A percentile compares a stretch with the other conserved stretches of the same genome.
Evolutionary conservation across 2,797 vertebrate genomes (phyloP).

Genomic region (Gobio occitaniae): DNA sequence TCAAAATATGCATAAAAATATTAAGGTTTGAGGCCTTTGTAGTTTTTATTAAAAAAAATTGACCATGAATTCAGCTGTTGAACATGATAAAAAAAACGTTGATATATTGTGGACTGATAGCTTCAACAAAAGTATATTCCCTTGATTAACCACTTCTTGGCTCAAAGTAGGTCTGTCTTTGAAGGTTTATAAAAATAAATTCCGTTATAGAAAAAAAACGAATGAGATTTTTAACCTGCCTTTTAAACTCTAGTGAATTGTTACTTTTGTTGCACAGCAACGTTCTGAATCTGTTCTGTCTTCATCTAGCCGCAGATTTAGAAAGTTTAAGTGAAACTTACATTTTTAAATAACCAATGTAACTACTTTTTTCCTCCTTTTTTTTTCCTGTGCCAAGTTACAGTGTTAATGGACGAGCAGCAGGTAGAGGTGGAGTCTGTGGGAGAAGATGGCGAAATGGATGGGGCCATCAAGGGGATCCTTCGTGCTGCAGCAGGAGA

Average conservation of each 20-base stretch:
- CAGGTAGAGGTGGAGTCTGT: constrained; percentile 56
- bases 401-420: constrained; percentile 68
- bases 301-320: not conserved
- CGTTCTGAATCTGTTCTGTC: not conserved
- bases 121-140: not conserved
- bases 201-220: not conserved
- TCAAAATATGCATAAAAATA: not conserved
- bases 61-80: no score
- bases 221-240: not conserved
- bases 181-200: not conserved
- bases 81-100: no score
- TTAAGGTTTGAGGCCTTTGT: not conserved
- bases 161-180: not conserved
- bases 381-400: constrained; percentile 59
- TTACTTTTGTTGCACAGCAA: not conserved
- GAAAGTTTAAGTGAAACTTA: not conserved
- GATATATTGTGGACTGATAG: no score
- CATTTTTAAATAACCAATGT: not conserved
- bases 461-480: constrained; percentile 58
- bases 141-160: not conserved
- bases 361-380: not conserved
- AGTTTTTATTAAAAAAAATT: no score
- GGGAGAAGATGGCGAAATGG: constrained; percentile 59
- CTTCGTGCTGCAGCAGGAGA: constrained; percentile 53
- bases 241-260: not conserved